phyloP scores from a whole-genome alignment of 1,140 invertebrate genomes.

The Tetramorium simillimum region DNA sequence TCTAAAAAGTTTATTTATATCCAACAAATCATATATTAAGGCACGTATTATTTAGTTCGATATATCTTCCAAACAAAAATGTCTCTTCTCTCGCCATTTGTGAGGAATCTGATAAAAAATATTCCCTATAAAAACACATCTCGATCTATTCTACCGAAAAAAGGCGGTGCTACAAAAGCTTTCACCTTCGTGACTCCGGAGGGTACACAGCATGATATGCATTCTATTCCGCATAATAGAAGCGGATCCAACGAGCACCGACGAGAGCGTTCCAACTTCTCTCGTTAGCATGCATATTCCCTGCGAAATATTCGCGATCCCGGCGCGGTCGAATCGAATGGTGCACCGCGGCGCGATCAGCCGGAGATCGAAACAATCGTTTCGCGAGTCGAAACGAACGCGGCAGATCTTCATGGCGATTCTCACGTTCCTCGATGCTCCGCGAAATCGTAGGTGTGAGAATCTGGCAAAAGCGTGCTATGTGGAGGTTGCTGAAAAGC shows the following conservation, averaged over 20 bases:
- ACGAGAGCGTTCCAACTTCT: conserved; percentile 49
- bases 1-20: background rate
- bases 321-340: conserved; percentile 28
- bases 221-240: conserved; percentile 58
- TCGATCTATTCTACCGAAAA: background rate
- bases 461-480: background rate
- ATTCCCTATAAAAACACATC: background rate
- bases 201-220: conserved; percentile 43
- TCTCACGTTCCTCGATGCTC: conserved; percentile 44
- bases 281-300: conserved; percentile 59
- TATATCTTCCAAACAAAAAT: background rate
- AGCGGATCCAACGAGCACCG: conserved; percentile 22
- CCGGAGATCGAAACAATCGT: conserved; percentile 54
- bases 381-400: conserved; percentile 42
- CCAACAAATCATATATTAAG: background rate
- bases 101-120: background rate
- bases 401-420: conserved; percentile 39
- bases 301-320: conserved; percentile 46
- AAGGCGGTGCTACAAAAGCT: conserved; percentile 31
- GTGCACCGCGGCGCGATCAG: conserved; percentile 25
- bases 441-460: conserved; percentile 28
- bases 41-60: background rate
- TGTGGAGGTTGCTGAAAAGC: background rate
- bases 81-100: background rate
- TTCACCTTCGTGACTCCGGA: conserved; percentile 54